A percentile compares a stretch with the other conserved stretches of the same genome.
These are phyloP conservation scores for Mycetomoellerius zeteki DNA, from an alignment of 1,140 invertebrate genomes.

Conservation along the genomic window DNA sequence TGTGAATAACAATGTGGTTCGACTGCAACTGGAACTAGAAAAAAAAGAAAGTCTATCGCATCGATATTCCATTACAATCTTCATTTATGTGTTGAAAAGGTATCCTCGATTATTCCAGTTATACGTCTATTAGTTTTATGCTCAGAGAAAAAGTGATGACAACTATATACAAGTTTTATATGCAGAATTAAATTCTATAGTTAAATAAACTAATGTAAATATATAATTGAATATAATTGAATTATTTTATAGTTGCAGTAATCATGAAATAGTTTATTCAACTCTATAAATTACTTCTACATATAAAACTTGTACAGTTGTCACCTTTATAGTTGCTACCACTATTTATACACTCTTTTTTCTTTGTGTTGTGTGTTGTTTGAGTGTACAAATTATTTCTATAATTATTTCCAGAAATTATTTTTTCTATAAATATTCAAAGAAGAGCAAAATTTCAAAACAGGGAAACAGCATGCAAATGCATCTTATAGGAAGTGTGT, in stretches of 20 bases:
- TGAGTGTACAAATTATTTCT: neutral
- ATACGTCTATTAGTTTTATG: neutral
- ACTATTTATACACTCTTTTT: too few species aligned
- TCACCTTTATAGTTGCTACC: too few species aligned
- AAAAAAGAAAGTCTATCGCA: neutral
- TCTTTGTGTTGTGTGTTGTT: too few species aligned
- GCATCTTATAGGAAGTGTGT: neutral
- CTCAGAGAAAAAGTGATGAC: too few species aligned
- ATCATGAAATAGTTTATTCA: too few species aligned
- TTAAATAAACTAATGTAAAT: too few species aligned
- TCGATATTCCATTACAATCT: neutral
- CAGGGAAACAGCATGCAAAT: neutral
- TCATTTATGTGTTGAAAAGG: too few species aligned
- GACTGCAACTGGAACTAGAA: neutral
- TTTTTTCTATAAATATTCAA: neutral
- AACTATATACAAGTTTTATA: too few species aligned
- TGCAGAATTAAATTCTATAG: too few species aligned
- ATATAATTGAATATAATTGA: too few species aligned
- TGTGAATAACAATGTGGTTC: neutral
- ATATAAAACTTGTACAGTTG: too few species aligned
- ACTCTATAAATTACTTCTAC: neutral
- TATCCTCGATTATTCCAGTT: neutral
- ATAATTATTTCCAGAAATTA: neutral
- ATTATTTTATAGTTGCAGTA: too few species aligned
- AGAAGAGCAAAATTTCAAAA: slow-evolving; percentile 10